These are phyloP conservation scores for Petrocephalus microphthalmus DNA, from an alignment of 2,113 vertebrate genomes.

Conservation along the genomic window DNA sequence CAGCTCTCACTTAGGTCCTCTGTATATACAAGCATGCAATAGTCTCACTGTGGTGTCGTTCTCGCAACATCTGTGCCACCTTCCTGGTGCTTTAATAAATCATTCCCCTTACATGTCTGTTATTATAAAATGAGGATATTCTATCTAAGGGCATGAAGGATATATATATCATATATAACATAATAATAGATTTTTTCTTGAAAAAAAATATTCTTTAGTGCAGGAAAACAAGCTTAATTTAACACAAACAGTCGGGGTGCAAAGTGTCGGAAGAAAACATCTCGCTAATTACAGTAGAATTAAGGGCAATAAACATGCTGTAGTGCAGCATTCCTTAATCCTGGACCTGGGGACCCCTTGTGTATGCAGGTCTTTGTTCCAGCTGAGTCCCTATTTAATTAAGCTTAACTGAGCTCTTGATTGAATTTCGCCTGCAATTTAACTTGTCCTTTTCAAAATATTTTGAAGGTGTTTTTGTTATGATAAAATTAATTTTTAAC, in stretches of 20 bases:
- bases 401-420: constrained; percentile 13
- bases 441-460: neutral
- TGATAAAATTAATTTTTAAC: neutral
- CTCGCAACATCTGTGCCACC: neutral
- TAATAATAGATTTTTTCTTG: neutral
- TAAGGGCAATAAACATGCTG: constrained; percentile 2
- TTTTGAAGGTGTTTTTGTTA: neutral
- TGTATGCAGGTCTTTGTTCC: constrained; percentile 6
- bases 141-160: neutral
- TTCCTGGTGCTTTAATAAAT: neutral
- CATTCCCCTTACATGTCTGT: neutral
- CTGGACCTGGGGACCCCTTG: neutral
- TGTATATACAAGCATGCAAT: neutral
- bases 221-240: neutral
- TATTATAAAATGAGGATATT: neutral
- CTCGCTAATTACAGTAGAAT: neutral
- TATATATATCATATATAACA: neutral
- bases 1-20: neutral
- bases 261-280: neutral
- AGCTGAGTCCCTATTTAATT: constrained; percentile 3
- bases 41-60: neutral
- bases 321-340: neutral
- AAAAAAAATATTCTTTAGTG: neutral
- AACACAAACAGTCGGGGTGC: neutral
- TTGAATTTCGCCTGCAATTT: neutral